phyloP scores from a whole-genome alignment of 2,113 vertebrate genomes.

The Muscicapa adusta region DNA sequence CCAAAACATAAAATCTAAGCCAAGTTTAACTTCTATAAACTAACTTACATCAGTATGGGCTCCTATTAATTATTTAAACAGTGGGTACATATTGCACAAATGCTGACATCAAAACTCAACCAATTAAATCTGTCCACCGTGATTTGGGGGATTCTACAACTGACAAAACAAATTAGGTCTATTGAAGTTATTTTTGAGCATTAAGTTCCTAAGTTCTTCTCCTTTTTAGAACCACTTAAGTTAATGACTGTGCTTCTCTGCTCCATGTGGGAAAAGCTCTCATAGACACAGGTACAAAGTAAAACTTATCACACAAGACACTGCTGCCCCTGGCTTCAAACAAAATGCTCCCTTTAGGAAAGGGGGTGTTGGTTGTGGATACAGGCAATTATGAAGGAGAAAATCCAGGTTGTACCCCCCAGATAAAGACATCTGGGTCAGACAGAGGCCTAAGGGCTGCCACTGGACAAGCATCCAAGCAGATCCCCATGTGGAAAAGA shows the following conservation, averaged over 20 bases:
- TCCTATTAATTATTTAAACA: background rate
- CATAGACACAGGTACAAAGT: background rate
- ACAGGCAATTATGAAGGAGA: background rate
- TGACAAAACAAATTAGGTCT: background rate
- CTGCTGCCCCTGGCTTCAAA: background rate
- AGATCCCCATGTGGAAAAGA: background rate
- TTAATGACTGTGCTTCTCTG: background rate
- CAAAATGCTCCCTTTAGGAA: background rate
- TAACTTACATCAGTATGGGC: background rate
- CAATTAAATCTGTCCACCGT: background rate
- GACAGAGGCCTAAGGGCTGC: background rate
- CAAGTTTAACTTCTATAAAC: background rate
- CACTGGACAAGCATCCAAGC: rapidly evolving
- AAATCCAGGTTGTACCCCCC: background rate
- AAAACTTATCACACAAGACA: background rate
- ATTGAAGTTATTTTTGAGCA: background rate
- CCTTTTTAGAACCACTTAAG: background rate
- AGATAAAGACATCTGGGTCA: background rate
- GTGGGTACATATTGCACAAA: background rate
- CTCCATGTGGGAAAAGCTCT: background rate
- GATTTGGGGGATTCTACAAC: background rate
- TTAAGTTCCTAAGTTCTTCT: background rate
- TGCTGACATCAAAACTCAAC: background rate
- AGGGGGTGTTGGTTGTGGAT: background rate
- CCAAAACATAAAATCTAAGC: background rate